phyloP scores from a whole-genome alignment of 2,888 invertebrate genomes.

The Sphecodes monilicornis region DNA sequence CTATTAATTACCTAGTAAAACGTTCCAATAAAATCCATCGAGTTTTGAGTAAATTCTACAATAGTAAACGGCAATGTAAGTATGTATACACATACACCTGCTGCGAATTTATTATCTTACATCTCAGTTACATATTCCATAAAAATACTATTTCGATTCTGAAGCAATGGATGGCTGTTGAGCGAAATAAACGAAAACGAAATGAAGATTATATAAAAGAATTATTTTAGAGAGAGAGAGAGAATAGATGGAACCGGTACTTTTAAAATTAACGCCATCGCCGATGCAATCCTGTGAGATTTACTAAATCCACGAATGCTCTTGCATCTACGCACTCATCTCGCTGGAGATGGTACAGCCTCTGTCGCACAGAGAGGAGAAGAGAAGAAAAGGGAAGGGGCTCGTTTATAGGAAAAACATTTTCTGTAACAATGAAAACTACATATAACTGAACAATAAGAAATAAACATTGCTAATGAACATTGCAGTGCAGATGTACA shows the following conservation, averaged over 20 bases:
- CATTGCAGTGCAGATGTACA: not conserved
- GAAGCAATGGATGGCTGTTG: not conserved
- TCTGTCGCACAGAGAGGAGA: too few relatives aligned
- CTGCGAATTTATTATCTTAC: not conserved
- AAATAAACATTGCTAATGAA: not conserved
- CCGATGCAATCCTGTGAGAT: not conserved
- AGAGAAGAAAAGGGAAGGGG: not conserved
- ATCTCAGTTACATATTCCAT: not conserved
- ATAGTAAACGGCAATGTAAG: not conserved
- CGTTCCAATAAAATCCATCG: too few relatives aligned
- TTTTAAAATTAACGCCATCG: not conserved
- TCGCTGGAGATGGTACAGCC: not conserved
- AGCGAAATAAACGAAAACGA: not conserved
- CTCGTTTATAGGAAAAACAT: not conserved
- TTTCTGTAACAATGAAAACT: not conserved
- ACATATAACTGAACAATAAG: not conserved
- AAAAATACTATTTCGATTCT: not conserved
- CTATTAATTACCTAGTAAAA: too few relatives aligned
- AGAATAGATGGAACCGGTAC: not conserved
- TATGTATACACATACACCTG: too few relatives aligned
- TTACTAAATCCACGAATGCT: not conserved
- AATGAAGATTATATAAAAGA: not conserved
- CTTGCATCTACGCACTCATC: not conserved
- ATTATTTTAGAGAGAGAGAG: not conserved
- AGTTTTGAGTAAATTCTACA: not conserved